phyloP scores from a whole-genome alignment of 2,888 invertebrate species.

The Apamea sordens region DNA sequence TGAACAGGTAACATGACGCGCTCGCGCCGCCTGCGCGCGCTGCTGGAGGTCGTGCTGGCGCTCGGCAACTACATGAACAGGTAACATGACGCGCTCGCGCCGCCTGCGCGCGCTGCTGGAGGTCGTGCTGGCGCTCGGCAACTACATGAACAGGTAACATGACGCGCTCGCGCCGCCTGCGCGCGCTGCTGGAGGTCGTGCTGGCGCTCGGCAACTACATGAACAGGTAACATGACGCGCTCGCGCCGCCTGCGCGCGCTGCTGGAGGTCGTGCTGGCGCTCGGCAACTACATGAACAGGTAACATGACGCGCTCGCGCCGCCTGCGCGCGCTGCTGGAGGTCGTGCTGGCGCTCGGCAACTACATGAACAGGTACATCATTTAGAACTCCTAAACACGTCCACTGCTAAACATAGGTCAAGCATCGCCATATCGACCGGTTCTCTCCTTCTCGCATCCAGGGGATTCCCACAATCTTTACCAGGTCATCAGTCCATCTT shows the following conservation, averaged over 20 bases:
- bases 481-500: neutral
- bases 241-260: constrained; percentile 95
- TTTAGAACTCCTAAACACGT: neutral
- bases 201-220: constrained; percentile 95
- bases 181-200: constrained; percentile 95
- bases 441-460: neutral
- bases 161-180: constrained; percentile 64
- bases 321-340: constrained; percentile 93
- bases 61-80: constrained; percentile 92
- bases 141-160: constrained; percentile 78
- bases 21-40: constrained; percentile 86
- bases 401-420: neutral
- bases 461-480: too few species aligned
- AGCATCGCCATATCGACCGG: neutral
- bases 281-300: constrained; percentile 96
- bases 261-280: constrained; percentile 95
- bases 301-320: constrained; percentile 91
- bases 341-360: constrained; percentile 97
- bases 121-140: constrained; percentile 97
- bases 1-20: constrained; percentile 32
- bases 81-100: too few species aligned
- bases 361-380: constrained; percentile 18
- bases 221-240: too few species aligned
- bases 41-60: constrained; percentile 96
- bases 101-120: constrained; percentile 93